Percentiles rank a stretch among this genome's conserved stretches.
Conservation (phyloP, 1,140 invertebrate species). For the Paramacrobiotus metropolitanus region DNA sequence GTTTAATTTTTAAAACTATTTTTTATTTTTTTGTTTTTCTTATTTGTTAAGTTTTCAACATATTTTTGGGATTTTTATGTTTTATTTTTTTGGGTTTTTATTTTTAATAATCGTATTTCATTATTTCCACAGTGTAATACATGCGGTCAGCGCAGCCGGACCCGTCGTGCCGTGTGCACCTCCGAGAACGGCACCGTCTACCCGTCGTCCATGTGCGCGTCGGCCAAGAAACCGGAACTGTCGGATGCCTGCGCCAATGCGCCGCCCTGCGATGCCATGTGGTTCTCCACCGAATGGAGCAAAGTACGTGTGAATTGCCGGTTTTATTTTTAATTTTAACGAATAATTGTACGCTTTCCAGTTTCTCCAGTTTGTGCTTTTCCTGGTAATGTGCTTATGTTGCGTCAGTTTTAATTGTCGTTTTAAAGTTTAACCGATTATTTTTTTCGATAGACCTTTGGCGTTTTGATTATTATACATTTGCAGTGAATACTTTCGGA, state of each 20-base stretch:
- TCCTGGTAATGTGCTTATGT: no score
- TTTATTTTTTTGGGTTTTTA: slow-evolving; percentile 5
- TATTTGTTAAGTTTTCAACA: no score
- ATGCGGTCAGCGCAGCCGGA: slow-evolving; percentile 46
- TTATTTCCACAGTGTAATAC: slow-evolving; percentile 31
- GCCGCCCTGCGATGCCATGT: slow-evolving; percentile 40
- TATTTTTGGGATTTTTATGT: no score
- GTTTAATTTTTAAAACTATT: no score
- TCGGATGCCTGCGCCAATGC: slow-evolving; percentile 31
- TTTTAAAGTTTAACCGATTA: no score
- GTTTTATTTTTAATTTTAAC: slow-evolving; percentile 10
- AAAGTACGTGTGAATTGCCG: slow-evolving; percentile 14
- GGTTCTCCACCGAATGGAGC: slow-evolving; percentile 49
- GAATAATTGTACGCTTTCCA: background rate
- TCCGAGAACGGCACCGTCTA: slow-evolving; percentile 43
- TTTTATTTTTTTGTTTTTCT: no score
- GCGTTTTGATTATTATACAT: no score
- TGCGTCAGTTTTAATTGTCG: no score
- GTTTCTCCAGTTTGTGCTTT: no score
- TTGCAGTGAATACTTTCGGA: no score
- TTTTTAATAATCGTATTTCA: background rate
- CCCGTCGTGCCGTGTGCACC: slow-evolving; percentile 44
- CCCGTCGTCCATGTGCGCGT: slow-evolving; percentile 37
- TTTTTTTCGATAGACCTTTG: no score
- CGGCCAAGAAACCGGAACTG: slow-evolving; percentile 32